These are phyloP conservation scores for Tyria jacobaeae DNA, from an alignment of 2,888 invertebrate genomes.

Conservation along the genomic window DNA sequence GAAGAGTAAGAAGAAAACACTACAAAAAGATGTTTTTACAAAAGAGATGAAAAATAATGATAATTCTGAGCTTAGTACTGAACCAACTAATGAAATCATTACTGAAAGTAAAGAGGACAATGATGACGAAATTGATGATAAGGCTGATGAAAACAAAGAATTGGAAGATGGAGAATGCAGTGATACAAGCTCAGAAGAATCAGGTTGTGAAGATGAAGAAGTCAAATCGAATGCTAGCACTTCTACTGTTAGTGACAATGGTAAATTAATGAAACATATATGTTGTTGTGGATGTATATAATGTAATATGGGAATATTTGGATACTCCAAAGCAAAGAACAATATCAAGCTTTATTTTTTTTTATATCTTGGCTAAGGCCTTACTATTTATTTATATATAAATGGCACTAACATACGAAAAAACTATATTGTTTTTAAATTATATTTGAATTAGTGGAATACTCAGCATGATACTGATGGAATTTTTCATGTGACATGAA, in stretches of 20 bases:
- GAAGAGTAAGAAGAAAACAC: conserved; percentile 53
- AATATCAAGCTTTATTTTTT: neutral
- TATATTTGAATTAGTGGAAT: neutral
- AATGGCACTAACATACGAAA: too few species aligned
- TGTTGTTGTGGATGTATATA: neutral
- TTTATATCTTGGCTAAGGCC: neutral
- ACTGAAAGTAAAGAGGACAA: conserved; percentile 9
- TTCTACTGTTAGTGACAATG: conserved; percentile 80
- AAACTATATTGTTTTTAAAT: too few species aligned
- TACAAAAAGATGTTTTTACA: conserved; percentile 34
- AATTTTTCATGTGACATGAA: too few species aligned
- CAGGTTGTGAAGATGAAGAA: conserved; percentile 60
- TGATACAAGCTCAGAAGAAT: conserved; percentile 71
- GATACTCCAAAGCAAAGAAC: neutral
- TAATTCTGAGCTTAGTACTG: conserved; percentile 15
- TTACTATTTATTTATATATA: too few species aligned
- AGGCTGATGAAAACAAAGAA: conserved; percentile 52
- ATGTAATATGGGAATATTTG: neutral
- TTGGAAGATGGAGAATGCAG: conserved; percentile 90
- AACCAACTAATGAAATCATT: conserved; percentile 14
- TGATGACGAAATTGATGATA: conserved; percentile 21
- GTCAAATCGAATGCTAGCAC: conserved; percentile 69
- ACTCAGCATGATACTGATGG: too few species aligned
- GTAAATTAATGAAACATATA: conserved; percentile 56
- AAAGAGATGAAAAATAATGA: conserved; percentile 36